Percentiles rank a stretch among this genome's conserved stretches.
Evolutionary conservation across 2,888 invertebrate genomes (phyloP).

Genomic region (Platycnemis pennipes): DNA sequence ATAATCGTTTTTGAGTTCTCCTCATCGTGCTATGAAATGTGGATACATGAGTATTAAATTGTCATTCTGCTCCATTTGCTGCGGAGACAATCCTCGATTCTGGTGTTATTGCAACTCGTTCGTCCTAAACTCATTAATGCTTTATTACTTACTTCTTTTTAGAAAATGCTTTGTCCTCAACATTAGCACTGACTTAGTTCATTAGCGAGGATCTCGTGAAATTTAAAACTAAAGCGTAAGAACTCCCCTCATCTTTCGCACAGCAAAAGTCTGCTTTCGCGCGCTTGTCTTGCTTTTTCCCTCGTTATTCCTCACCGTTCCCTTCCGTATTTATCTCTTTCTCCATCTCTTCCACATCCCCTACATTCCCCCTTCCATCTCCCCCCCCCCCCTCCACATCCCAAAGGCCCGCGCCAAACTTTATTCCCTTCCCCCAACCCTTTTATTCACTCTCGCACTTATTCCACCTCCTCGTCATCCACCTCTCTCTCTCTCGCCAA

Average conservation of each 20-base stretch:
- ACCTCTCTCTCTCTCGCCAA: slow-evolving; percentile 19
- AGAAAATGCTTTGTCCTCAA: neutral
- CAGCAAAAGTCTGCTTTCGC: neutral
- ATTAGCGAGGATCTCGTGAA: neutral
- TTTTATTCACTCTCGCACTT: neutral
- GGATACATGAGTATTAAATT: neutral
- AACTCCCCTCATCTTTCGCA: neutral
- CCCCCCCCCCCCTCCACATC: too few species aligned
- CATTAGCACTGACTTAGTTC: neutral
- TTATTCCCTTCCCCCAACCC: neutral
- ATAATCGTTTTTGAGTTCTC: too few species aligned
- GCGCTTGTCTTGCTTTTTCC: neutral
- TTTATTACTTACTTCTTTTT: neutral
- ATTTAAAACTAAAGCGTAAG: neutral
- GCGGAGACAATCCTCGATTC: neutral
- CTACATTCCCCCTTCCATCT: neutral
- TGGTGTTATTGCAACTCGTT: neutral
- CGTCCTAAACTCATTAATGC: neutral
- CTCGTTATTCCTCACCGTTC: neutral
- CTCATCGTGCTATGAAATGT: too few species aligned
- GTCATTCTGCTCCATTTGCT: neutral
- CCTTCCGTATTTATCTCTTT: neutral
- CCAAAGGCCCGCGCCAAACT: neutral
- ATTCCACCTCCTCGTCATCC: neutral
- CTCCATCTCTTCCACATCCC: neutral